Percentiles rank a stretch among this genome's conserved stretches.
These are phyloP conservation scores for Hippopotamus amphibius DNA, from an alignment of 2,113 vertebrate genomes.

Conservation along the genomic window DNA sequence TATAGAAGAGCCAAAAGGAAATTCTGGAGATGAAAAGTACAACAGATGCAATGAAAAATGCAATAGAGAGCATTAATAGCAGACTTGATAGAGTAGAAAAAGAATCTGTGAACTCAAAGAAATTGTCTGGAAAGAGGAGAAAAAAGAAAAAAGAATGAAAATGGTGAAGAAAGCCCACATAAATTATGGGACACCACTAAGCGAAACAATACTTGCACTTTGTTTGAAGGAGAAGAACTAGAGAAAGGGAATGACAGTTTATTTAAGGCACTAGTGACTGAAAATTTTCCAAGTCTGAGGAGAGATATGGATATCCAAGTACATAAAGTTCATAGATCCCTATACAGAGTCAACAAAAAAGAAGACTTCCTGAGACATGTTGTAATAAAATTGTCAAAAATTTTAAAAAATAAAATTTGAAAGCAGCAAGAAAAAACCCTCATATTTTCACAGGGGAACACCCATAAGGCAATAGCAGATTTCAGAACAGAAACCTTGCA, in stretches of 20 bases:
- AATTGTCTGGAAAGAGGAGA: not conserved
- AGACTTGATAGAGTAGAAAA: not conserved
- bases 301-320: not conserved
- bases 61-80: not conserved
- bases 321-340: not conserved
- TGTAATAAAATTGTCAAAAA: not conserved
- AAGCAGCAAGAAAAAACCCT: not conserved
- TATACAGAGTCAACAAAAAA: not conserved
- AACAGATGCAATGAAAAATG: not conserved
- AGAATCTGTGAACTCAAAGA: not conserved
- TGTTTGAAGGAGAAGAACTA: not conserved
- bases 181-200: not conserved
- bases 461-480: not conserved
- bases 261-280: not conserved
- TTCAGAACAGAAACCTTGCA: not conserved
- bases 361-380: not conserved
- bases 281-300: not conserved
- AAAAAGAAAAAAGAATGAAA: not conserved
- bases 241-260: not conserved
- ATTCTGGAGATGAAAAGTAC: not conserved
- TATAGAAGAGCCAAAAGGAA: not conserved
- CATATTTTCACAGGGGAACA: not conserved
- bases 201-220: not conserved
- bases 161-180: not conserved
- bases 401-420: not conserved